A percentile compares a stretch with the other conserved stretches of the same genome.
Evolutionary conservation across 2,113 vertebrate species (phyloP).

Genomic region (Amphiprion percula): DNA sequence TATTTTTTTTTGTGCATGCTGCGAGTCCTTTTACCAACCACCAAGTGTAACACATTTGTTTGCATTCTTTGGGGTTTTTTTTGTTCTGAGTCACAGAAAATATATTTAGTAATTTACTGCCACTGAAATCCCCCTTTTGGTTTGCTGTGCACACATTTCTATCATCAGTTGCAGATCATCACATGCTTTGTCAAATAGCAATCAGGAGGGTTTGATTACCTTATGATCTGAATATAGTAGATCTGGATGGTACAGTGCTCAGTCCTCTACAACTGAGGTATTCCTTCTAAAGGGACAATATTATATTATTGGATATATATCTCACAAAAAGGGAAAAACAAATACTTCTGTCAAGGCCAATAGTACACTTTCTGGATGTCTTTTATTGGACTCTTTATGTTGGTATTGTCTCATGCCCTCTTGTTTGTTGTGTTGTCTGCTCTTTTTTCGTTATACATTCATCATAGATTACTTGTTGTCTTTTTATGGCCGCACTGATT

Average conservation of each 20-base stretch:
- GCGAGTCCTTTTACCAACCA: neutral
- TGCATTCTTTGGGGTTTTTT: neutral
- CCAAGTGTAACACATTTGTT: neutral
- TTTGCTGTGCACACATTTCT: conserved; percentile 4
- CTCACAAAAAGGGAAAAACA: conserved; percentile 4
- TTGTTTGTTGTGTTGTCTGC: neutral
- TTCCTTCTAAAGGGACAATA: neutral
- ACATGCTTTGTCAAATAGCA: conserved; percentile 1
- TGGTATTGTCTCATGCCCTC: neutral
- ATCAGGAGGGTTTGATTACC: conserved; percentile 1
- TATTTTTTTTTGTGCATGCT: neutral
- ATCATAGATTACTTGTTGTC: neutral
- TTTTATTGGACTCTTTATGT: no score
- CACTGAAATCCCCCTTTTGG: neutral
- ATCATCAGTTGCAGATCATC: conserved; percentile 7
- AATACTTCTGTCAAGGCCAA: neutral
- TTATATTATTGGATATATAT: neutral
- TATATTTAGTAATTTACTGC: neutral
- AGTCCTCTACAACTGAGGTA: neutral
- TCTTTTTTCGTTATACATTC: neutral
- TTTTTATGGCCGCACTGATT: conserved; percentile 4
- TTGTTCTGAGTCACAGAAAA: neutral
- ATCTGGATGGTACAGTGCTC: neutral
- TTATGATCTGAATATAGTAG: neutral
- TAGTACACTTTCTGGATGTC: neutral